phyloP scores from a whole-genome alignment of 2,888 invertebrate genomes.

The Gasteruption jaculator region DNA sequence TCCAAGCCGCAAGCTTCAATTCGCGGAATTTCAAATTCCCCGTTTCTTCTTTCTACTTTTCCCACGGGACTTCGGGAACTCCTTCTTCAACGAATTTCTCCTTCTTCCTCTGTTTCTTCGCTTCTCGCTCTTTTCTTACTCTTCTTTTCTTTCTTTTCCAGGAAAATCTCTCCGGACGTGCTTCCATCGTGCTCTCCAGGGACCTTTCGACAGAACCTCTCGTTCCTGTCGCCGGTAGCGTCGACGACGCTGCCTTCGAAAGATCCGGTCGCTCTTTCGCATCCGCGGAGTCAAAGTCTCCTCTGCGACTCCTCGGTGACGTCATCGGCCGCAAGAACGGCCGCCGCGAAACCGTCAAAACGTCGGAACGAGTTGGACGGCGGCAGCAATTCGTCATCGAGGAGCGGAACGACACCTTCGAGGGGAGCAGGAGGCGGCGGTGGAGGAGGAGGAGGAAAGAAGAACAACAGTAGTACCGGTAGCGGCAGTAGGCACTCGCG shows the following conservation, averaged over 20 bases:
- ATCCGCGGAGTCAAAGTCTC: constrained; percentile 44
- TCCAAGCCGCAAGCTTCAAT: too few relatives aligned
- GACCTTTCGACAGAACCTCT: constrained; percentile 59
- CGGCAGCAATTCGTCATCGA: constrained; percentile 11
- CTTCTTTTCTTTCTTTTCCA: constrained; percentile 32
- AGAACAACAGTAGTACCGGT: too few relatives aligned
- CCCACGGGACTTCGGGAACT: too few relatives aligned
- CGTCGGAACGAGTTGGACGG: constrained; percentile 7
- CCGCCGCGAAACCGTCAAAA: constrained; percentile 12
- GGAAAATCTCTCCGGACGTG: constrained; percentile 61
- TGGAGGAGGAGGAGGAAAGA: too few relatives aligned
- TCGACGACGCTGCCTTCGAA: constrained; percentile 29
- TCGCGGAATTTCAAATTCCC: too few relatives aligned
- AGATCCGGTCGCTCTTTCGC: constrained; percentile 8
- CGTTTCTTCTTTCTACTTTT: too few relatives aligned
- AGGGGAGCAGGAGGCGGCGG: constrained; percentile 17
- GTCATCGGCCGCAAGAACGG: constrained; percentile 21
- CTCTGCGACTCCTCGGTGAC: constrained; percentile 11
- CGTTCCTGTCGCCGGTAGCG: constrained; percentile 47
- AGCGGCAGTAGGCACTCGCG: constrained; percentile 53
- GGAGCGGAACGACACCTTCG: constrained; percentile 10
- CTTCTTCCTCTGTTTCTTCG: too few relatives aligned
- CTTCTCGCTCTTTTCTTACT: not conserved
- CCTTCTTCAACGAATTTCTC: too few relatives aligned
- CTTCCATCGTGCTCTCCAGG: constrained; percentile 61